Percentiles rank a stretch among this genome's conserved stretches.
phyloP scores from a whole-genome alignment of 1,140 invertebrate species.

The Popillia japonica region DNA sequence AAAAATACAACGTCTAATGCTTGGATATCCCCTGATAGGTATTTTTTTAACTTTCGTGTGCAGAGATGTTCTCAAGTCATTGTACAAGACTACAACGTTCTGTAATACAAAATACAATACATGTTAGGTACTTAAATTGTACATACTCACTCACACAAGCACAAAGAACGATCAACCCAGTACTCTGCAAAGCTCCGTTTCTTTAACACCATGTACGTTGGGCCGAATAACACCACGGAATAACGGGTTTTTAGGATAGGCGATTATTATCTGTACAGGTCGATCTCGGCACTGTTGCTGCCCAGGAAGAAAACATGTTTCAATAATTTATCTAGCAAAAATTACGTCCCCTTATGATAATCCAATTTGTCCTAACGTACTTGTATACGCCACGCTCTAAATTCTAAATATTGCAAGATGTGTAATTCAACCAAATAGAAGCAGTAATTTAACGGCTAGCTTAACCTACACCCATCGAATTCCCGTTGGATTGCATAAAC shows the following conservation, averaged over 20 bases:
- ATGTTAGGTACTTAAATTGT: background rate
- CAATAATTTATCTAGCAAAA: conserved; percentile 12
- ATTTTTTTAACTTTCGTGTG: background rate
- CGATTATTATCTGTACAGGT: background rate
- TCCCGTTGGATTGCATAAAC: too few species aligned
- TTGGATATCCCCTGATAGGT: too few species aligned
- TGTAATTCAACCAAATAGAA: too few species aligned
- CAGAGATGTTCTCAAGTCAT: background rate
- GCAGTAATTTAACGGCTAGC: too few species aligned
- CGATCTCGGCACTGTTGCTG: background rate
- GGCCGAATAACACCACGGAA: background rate
- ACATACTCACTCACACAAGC: background rate
- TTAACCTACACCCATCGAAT: too few species aligned
- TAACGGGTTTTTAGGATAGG: conserved; percentile 2
- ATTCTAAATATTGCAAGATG: too few species aligned
- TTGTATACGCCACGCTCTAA: too few species aligned
- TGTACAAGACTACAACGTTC: background rate
- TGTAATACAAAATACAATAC: background rate
- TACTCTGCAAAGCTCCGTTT: background rate
- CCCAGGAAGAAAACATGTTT: background rate
- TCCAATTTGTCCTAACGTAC: background rate
- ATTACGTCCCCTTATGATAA: background rate
- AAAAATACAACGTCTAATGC: too few species aligned
- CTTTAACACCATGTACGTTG: background rate
- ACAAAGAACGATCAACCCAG: background rate